A percentile compares a stretch with the other conserved stretches of the same genome.
Evolutionary conservation across 2,113 vertebrate species (phyloP).

Genomic region (Mesoclemmys tuberculata): DNA sequence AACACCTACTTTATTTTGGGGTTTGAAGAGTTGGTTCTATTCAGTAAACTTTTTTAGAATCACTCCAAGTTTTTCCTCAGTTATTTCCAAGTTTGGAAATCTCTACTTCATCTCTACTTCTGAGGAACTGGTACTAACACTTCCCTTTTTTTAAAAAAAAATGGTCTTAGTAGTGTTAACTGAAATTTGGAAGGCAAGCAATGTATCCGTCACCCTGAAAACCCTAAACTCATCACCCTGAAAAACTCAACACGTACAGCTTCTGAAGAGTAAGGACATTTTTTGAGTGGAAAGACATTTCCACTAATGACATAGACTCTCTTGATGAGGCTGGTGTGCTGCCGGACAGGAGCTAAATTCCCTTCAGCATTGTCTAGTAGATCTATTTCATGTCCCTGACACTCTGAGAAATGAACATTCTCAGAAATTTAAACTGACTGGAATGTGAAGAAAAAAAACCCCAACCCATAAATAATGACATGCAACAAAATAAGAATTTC

Average conservation of each 20-base stretch:
- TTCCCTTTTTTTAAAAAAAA: background rate
- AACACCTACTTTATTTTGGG: background rate
- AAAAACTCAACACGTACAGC: background rate
- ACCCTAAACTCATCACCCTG: background rate
- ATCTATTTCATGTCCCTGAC: background rate
- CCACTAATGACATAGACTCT: background rate
- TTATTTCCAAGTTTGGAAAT: background rate
- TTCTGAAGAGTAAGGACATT: background rate
- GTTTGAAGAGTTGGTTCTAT: background rate
- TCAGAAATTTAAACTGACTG: background rate
- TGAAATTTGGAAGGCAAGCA: background rate
- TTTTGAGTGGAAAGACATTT: background rate
- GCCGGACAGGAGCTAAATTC: background rate
- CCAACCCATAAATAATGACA: background rate
- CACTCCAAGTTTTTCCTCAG: background rate
- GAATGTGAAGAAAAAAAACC: background rate
- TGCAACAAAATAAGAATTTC: rapidly evolving
- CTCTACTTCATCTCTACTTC: background rate
- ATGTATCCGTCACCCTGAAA: background rate
- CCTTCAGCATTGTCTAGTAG: background rate
- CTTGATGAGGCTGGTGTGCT: background rate
- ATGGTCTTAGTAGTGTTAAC: background rate
- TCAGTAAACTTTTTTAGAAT: background rate
- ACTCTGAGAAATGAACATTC: background rate
- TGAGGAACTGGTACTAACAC: background rate